phyloP scores from a whole-genome alignment of 1,140 invertebrate genomes.

The Campoletis sonorensis region DNA sequence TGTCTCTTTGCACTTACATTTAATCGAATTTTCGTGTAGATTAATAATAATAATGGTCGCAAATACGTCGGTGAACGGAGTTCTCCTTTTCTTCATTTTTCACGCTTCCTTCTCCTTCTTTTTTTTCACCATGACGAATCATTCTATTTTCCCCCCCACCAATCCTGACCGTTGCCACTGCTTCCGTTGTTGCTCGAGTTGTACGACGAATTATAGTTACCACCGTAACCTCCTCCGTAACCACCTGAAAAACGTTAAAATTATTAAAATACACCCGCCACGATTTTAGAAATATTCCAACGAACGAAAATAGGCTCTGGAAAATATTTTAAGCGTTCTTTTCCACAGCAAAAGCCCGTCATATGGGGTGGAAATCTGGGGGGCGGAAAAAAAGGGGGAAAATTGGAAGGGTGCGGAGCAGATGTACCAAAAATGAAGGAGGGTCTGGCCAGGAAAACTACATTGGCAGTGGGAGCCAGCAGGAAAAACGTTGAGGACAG shows the following conservation, averaged over 20 bases:
- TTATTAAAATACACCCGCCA: too few species aligned
- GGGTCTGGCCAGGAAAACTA: too few species aligned
- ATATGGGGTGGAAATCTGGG: too few species aligned
- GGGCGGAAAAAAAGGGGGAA: too few species aligned
- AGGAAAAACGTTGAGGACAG: too few species aligned
- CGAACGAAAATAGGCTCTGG: too few species aligned
- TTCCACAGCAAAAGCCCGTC: too few species aligned
- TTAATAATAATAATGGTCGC: conserved; percentile 62
- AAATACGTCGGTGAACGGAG: conserved; percentile 66
- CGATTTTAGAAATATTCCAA: too few species aligned
- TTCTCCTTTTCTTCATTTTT: conserved; percentile 46
- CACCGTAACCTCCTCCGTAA: conserved; percentile 69
- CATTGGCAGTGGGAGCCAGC: too few species aligned
- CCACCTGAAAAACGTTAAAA: conserved; percentile 56
- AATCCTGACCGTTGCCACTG: conserved; percentile 65
- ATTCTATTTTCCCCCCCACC: conserved; percentile 72
- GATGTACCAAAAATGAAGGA: too few species aligned
- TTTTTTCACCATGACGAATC: neutral
- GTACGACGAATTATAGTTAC: conserved; percentile 70
- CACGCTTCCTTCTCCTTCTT: neutral
- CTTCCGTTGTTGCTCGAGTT: conserved; percentile 70
- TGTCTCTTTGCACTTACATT: conserved; percentile 66
- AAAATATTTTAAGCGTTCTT: too few species aligned
- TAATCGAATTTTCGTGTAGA: conserved; percentile 75
- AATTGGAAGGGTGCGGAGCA: too few species aligned